A percentile compares a stretch with the other conserved stretches of the same genome.
These are phyloP conservation scores for Nasonia longicornis DNA, from an alignment of 1,140 invertebrate species.

Conservation along the genomic window DNA sequence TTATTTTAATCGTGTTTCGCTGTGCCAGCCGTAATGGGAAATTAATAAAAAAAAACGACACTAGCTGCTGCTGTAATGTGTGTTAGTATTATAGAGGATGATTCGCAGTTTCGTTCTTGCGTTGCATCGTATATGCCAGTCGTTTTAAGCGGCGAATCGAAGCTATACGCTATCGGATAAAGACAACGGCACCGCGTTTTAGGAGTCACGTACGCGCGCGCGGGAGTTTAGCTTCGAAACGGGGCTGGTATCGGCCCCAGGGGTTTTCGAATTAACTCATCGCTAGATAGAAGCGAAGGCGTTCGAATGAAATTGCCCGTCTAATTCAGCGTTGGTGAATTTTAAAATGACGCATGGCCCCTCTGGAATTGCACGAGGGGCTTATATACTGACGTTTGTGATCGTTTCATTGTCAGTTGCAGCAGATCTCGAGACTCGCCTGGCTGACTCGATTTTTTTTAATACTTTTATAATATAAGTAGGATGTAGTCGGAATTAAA, in stretches of 20 bases:
- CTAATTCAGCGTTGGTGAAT: constrained; percentile 61
- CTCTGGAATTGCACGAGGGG: constrained; percentile 53
- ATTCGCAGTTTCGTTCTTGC: neutral
- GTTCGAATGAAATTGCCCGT: constrained; percentile 62
- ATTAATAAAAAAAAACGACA: constrained; percentile 15
- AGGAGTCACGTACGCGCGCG: neutral
- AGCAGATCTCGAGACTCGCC: no score
- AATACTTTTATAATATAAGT: no score
- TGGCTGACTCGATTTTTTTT: no score
- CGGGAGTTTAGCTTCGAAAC: no score
- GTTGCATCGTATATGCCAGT: no score
- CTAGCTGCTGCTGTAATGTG: neutral
- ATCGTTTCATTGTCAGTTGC: no score
- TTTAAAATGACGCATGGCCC: constrained; percentile 66
- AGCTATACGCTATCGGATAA: neutral
- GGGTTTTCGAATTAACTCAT: constrained; percentile 58
- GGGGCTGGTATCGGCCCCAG: constrained; percentile 32
- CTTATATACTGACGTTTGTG: neutral
- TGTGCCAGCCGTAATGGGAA: neutral
- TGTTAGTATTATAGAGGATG: neutral
- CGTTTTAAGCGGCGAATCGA: neutral
- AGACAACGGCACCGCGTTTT: neutral
- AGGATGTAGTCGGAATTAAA: no score
- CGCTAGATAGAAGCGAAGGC: constrained; percentile 9
- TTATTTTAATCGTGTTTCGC: constrained; percentile 8